A percentile compares a stretch with the other conserved stretches of the same genome.
These are phyloP conservation scores for Anhinga rufa DNA, from an alignment of 2,113 vertebrate genomes.

Conservation along the genomic window DNA sequence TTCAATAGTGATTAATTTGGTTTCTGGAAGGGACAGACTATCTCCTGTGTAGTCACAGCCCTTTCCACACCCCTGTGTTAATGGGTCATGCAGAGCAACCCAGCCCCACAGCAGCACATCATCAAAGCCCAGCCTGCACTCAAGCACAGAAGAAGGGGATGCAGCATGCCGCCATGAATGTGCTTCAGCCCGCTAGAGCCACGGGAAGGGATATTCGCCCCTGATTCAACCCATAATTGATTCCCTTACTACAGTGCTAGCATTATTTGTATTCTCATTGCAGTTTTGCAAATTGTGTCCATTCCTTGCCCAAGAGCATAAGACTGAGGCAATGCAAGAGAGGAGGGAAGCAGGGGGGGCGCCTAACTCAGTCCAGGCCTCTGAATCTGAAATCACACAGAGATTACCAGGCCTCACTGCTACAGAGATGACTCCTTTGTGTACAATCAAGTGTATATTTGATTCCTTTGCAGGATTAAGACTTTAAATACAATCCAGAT, in stretches of 20 bases:
- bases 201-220: background rate
- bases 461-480: background rate
- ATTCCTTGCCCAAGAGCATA: background rate
- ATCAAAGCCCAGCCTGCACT: background rate
- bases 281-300: background rate
- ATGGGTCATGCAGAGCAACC: background rate
- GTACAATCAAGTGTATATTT: background rate
- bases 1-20: background rate
- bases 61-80: background rate
- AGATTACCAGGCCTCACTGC: background rate
- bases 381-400: background rate
- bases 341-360: background rate
- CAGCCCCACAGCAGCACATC: background rate
- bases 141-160: too few species aligned
- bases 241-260: background rate
- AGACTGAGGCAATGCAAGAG: background rate
- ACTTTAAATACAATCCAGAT: accelerated
- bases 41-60: background rate
- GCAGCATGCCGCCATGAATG: accelerated
- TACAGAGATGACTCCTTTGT: background rate
- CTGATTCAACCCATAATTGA: background rate
- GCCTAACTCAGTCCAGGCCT: background rate
- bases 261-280: background rate
- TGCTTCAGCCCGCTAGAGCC: background rate
- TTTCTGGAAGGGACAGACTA: background rate